Evolutionary conservation across 1,140 invertebrate species (phyloP).

Genomic region (Ceratina japonica): DNA sequence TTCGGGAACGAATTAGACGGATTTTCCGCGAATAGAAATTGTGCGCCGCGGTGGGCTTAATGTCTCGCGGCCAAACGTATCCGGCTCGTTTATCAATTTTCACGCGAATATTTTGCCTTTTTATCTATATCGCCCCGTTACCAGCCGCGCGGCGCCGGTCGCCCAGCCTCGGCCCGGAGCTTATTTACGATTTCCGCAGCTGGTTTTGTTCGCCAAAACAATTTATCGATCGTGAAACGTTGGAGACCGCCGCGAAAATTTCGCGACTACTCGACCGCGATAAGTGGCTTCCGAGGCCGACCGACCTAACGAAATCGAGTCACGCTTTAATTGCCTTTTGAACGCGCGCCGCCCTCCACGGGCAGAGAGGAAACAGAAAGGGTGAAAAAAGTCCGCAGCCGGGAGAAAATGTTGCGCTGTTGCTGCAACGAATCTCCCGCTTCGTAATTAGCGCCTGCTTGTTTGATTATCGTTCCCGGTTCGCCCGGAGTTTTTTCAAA

Average conservation of each 20-base stretch:
- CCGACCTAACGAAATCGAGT: constrained; percentile 22
- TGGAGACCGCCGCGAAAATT: neutral
- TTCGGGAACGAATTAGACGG: constrained; percentile 33
- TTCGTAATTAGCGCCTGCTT: constrained; percentile 12
- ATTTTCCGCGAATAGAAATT: constrained; percentile 18
- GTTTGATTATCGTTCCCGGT: neutral
- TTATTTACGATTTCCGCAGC: constrained; percentile 32
- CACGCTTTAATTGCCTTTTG: constrained; percentile 28
- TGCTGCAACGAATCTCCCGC: neutral
- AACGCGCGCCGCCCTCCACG: neutral
- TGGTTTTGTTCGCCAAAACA: neutral
- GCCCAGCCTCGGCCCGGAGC: neutral
- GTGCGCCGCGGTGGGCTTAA: neutral
- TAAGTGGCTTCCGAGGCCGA: neutral
- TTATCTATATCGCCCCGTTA: neutral
- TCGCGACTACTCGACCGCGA: constrained; percentile 8
- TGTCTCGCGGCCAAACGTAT: neutral
- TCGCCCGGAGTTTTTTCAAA: neutral
- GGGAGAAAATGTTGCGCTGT: neutral
- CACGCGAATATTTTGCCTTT: neutral
- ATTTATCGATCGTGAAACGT: constrained; percentile 12
- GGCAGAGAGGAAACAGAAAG: too few relatives aligned
- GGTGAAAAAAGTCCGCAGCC: neutral
- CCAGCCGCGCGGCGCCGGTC: too few relatives aligned
- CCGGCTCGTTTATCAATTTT: constrained; percentile 29